phyloP scores from a whole-genome alignment of 2,888 invertebrate species.

The Synanthedon vespiformis region DNA sequence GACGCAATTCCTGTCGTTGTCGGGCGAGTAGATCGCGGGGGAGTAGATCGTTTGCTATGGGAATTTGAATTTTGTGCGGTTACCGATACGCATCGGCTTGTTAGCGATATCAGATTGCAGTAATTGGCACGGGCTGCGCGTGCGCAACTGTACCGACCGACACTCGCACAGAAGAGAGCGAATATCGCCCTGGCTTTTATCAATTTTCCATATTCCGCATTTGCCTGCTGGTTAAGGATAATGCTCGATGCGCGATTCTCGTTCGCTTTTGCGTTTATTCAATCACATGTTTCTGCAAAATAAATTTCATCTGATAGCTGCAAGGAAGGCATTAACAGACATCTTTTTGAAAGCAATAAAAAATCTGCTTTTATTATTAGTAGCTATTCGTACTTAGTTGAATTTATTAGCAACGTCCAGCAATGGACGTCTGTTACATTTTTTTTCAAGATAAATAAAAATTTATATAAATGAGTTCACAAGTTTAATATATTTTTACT shows the following conservation, averaged over 20 bases:
- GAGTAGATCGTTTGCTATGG: slow-evolving; percentile 39
- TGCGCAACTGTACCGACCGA: slow-evolving; percentile 11
- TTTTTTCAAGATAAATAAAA: too few species aligned
- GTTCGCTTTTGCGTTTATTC: neutral
- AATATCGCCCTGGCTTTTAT: neutral
- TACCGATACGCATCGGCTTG: slow-evolving; percentile 63
- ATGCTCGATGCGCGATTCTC: neutral
- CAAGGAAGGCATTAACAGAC: too few species aligned
- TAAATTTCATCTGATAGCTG: too few species aligned
- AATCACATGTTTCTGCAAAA: too few species aligned
- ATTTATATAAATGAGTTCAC: too few species aligned
- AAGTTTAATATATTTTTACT: too few species aligned
- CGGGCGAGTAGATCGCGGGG: slow-evolving; percentile 29
- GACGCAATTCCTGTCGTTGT: neutral
- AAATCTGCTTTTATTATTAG: too few species aligned
- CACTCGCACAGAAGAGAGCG: slow-evolving; percentile 1
- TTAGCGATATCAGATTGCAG: slow-evolving; percentile 66
- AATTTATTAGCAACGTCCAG: too few species aligned
- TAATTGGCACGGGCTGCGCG: slow-evolving; percentile 59
- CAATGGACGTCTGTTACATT: too few species aligned
- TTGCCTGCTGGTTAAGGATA: neutral
- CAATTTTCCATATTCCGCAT: neutral
- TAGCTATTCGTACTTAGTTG: too few species aligned
- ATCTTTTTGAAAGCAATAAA: too few species aligned
- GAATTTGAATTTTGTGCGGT: slow-evolving; percentile 49